Base-by-base conservation (phyloP, 2,113 vertebrate species). In the Kryptolebias marmoratus region DNA sequence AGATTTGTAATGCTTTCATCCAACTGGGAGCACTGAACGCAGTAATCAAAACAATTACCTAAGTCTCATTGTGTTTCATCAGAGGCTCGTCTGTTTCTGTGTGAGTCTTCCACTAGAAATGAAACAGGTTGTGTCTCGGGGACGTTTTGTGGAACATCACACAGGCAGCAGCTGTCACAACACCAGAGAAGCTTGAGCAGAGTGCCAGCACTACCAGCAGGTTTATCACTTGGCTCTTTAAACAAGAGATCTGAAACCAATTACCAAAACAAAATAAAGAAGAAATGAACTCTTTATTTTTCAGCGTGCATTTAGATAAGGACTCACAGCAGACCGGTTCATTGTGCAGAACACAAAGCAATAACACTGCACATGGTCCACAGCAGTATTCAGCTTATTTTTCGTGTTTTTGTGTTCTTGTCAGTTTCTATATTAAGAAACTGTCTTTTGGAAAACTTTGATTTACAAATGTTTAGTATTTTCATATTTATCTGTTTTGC, bases 31-130 rank as follows among this genome's bases (percentile, higher is more conserved):
- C 36, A n/a, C 53, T 31, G 55, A 36, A 30, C 74, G 75, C 67
- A 75, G 77, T 84, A 77, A 90, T 87, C 86, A 86, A 84, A 89
- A 89, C 87, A 87, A 91, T 90, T 89, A 88, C 78, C 70, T 5
- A 64, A 76, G 68, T 81, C 68, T 60, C 56, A 52, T 79, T 79
- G 77, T 59, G 31, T 82, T 80, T 82, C 79, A 72, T 53, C 12
- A 64, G 84, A 83, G 85, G 72, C 61, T 72, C 73, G 65, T 69
- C 58, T 64, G 63, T 77, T 64, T 77, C 52, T 67, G 49, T 79
- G 55, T 77, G 71, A 80, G 48, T 82, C 81, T 74, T 70, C 79
- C 48, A 69, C 85, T 72, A 65, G 65, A 85, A 10, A 79, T 67
- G 68, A 81, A 87, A 80, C 78, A 69, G 79, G 80, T 77, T 84